Evolutionary conservation across 2,113 vertebrate species (phyloP), one percentile per base, ranked within the genome.

Genomic region (Otocyon megalotis): DNA sequence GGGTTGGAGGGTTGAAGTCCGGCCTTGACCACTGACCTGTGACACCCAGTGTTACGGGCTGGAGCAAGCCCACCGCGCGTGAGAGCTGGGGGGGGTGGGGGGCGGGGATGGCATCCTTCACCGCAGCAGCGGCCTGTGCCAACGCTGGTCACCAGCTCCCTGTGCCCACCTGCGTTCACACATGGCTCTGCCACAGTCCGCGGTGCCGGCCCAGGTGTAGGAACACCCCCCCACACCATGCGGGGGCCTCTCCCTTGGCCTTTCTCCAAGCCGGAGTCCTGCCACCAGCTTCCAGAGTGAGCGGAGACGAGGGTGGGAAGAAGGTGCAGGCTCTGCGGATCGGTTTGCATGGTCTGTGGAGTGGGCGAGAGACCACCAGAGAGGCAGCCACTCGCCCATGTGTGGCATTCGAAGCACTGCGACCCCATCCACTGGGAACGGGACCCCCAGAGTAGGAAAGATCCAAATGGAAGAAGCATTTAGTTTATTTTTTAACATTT

Each of bases 1-100:
- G 5, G 48, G 53, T 20, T 30, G 17, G n/a, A 80, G 20, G 10
- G 17, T 10, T 24, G 63, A 56, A 50, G 56, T 37, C 83, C 60
- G 43, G 82, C 30, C 50, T 50, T 17, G 58, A 17, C 50, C 30
- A 4, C 5, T 4, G 62, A 35, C 26, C 50, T 14, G 5, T 2
- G 1, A 13, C 3, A 4, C 10, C 8, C 14, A 3, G 5, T 0
- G 12, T 12, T 12, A 50, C 20, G 15, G 24, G 28, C 7, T 43
- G 26, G 22, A 48, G 50, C 50, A 22, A 84, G 77, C 7, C 24
- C 26, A 3, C 50, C 30, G 11, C 11, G 15, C 1, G 0, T 30
- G n/a, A 53, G 20, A 4, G 77, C 63, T 1, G 2, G 17, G 2
- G 2, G 63, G 56, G 14, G n/a, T 9, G 1, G 4, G 63, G 56